Evolutionary conservation across 2,888 invertebrate species (phyloP), one percentile per base, ranked within the genome.

Genomic region (Dexiosoma caninum): DNA sequence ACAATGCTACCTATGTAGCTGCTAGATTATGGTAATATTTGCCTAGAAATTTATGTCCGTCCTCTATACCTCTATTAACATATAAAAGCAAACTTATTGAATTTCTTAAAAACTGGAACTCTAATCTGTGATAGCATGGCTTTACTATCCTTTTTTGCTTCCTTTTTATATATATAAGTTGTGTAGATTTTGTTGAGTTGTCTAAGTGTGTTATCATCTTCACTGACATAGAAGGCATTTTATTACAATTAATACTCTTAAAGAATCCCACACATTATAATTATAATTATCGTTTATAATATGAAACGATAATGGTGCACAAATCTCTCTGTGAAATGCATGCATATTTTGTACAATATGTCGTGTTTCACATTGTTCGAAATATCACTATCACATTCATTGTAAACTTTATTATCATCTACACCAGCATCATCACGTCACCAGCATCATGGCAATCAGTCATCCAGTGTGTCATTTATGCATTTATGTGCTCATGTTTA

Each of bases 401-500:
- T 40, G 37, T 57, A 46, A 57, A 27, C 35, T 49, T 42, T 14
- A 49, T 14, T 12, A 5, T 49, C 35, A 49, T 70, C 49, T 27
- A 4, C 49, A 23, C 10, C 30, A 42, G 14, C 30, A 23, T 32
- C 30, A n/a, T 9, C 32, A 9, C 51, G n/a, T 9, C 44, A 23
- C 10, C 8, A 21, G 23, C 44, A 37, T 42, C 53, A 44, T 23
- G 30, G 30, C 57, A 60, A 30, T 67, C 51, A 60, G 37, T 51
- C 51, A 67, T 40, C n/a, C 64, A 57, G 40, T 53, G 23, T 59
- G 51, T 32, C 59, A 51, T 67, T 53, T 40, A 42, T 66, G 32
- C 35, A 66, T 60, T 51, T 53, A 19, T 66, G 66, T 59, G 59
- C 49, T 57, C 59, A 23, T 51, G 62, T 60, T 49, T 66, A 55